phyloP scores from a whole-genome alignment of 2,797 vertebrate species.

The Smutsia gigantea region DNA sequence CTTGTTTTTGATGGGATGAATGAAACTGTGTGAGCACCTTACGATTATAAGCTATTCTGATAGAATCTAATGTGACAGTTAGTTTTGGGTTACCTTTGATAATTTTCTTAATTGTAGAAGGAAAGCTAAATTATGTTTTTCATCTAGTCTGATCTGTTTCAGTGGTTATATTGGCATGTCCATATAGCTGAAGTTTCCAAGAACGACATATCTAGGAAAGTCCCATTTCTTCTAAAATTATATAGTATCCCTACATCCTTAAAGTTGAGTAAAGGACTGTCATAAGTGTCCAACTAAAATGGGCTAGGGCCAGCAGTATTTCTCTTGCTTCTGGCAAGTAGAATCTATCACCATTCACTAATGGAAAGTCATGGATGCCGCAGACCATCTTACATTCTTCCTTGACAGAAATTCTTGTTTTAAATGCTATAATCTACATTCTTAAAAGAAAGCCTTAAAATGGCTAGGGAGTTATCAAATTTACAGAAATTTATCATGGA shows the following conservation, averaged over 20 bases:
- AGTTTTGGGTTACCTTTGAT: not conserved
- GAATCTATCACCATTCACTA: not conserved
- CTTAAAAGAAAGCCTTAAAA: not conserved
- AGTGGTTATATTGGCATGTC: not conserved
- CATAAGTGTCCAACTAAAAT: not conserved
- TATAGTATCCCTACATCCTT: not conserved
- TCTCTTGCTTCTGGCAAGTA: not conserved
- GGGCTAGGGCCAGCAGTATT: not conserved
- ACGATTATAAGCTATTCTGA: not conserved
- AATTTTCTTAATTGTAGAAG: not conserved
- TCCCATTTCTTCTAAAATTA: not conserved
- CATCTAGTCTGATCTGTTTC: not conserved
- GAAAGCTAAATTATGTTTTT: not conserved
- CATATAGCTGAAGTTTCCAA: not conserved
- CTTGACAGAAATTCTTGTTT: conserved; percentile 20
- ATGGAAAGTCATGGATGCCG: not conserved
- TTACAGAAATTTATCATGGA: not conserved
- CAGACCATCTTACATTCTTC: not conserved
- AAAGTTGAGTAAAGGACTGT: not conserved
- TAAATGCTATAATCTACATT: conserved; percentile 1
- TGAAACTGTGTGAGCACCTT: not conserved
- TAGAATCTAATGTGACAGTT: not conserved
- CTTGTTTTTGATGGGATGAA: not conserved
- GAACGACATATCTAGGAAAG: not conserved
- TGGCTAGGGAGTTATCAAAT: not conserved